A percentile compares a stretch with the other conserved stretches of the same genome.
phyloP scores from a whole-genome alignment of 2,888 invertebrate species.

The Trissonchulus latispiculum region DNA sequence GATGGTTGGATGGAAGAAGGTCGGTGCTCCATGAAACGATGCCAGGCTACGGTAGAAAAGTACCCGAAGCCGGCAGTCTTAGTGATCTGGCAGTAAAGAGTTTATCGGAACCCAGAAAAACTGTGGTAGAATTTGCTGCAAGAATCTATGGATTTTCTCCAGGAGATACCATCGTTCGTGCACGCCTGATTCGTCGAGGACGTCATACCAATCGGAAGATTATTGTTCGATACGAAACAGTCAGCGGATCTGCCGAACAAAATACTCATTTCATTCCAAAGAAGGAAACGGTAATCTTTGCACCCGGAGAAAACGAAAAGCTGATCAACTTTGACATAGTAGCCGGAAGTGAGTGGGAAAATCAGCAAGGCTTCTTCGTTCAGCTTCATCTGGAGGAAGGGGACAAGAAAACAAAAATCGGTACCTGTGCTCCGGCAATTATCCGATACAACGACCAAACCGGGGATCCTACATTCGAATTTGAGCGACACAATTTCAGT shows the following conservation, averaged over 20 bases:
- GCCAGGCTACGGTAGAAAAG: neutral
- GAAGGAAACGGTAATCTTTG: slow-evolving; percentile 51
- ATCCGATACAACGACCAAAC: slow-evolving; percentile 27
- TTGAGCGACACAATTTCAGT: neutral
- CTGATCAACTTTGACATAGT: slow-evolving; percentile 51
- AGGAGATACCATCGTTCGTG: slow-evolving; percentile 24
- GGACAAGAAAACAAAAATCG: slow-evolving; percentile 46
- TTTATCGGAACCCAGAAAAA: slow-evolving; percentile 12
- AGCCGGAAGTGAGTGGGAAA: slow-evolving; percentile 55
- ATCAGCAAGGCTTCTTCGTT: slow-evolving; percentile 56
- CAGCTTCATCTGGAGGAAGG: slow-evolving; percentile 47
- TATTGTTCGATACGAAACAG: slow-evolving; percentile 50
- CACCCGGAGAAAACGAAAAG: slow-evolving; percentile 50
- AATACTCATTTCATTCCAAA: slow-evolving; percentile 52
- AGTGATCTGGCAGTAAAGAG: neutral
- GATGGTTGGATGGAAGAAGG: slow-evolving; percentile 30
- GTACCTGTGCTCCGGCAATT: slow-evolving; percentile 40
- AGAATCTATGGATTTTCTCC: slow-evolving; percentile 29
- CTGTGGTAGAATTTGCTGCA: slow-evolving; percentile 33
- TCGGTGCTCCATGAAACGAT: neutral
- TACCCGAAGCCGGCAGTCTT: neutral
- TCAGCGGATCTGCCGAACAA: slow-evolving; percentile 54
- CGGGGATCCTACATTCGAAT: neutral
- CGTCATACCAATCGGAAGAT: slow-evolving; percentile 25
- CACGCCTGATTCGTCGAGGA: slow-evolving; percentile 32